phyloP scores from a whole-genome alignment of 2,113 vertebrate genomes.

The Nipponia nippon region DNA sequence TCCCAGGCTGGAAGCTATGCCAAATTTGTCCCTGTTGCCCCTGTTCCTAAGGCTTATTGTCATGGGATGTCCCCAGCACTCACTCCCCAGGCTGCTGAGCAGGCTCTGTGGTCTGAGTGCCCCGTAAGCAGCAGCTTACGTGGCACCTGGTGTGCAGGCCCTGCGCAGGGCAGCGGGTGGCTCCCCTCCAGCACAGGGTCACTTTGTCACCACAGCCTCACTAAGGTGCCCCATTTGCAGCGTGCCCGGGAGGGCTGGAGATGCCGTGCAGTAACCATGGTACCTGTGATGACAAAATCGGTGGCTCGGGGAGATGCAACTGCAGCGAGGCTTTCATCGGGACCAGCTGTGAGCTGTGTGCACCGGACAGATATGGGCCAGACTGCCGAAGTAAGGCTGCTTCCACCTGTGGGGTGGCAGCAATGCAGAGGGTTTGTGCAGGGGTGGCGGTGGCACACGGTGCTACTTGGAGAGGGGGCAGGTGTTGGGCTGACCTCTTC shows the following conservation, averaged over 20 bases:
- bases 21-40: not conserved
- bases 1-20: not conserved
- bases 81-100: not conserved
- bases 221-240: slow-evolving; percentile 61
- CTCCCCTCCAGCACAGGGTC: not conserved
- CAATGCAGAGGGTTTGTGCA: rapidly evolving
- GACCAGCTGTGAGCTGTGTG: slow-evolving; percentile 82
- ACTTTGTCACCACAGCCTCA: not conserved
- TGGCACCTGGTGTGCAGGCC: not conserved
- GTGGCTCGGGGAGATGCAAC: slow-evolving; percentile 76
- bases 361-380: slow-evolving; percentile 73
- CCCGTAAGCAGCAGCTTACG: rapidly evolving
- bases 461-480: not conserved
- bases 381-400: slow-evolving; percentile 81
- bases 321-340: slow-evolving; percentile 82
- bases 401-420: not conserved
- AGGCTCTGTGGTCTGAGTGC: not conserved
- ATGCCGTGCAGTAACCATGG: slow-evolving; percentile 80
- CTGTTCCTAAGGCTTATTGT: not conserved
- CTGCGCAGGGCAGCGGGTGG: rapidly evolving
- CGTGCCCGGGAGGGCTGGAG: slow-evolving; percentile 85
- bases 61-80: not conserved
- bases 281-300: slow-evolving; percentile 73
- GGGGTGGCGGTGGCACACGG: not conserved
- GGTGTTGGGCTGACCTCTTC: not conserved